Percentiles rank a stretch among this genome's conserved stretches.
phyloP scores from a whole-genome alignment of 2,888 invertebrate species.

The Scaeva pyrastri region DNA sequence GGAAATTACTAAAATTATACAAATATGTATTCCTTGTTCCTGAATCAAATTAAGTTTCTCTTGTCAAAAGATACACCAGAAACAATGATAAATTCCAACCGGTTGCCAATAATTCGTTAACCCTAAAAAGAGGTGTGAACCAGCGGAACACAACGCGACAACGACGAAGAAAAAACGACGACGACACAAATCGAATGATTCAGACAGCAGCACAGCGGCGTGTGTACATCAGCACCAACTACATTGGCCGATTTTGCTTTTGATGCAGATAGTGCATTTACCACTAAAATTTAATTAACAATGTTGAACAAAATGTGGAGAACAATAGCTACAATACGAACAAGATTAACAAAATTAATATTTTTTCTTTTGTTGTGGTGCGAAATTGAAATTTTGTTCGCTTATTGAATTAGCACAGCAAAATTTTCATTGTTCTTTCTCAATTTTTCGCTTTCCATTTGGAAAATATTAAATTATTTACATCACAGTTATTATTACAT shows the following conservation, averaged over 20 bases:
- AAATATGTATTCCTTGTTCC: not conserved
- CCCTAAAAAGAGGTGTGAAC: constrained; percentile 71
- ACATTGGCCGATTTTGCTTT: constrained; percentile 57
- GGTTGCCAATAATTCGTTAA: constrained; percentile 72
- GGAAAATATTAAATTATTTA: constrained; percentile 56
- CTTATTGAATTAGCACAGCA: constrained; percentile 46
- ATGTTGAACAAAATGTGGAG: constrained; percentile 42
- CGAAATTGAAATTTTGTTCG: constrained; percentile 36
- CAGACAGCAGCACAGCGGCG: constrained; percentile 37
- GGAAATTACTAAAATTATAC: not conserved
- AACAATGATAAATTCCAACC: constrained; percentile 56
- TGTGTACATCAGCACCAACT: constrained; percentile 49
- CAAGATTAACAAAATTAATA: constrained; percentile 46
- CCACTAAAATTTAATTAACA: constrained; percentile 58
- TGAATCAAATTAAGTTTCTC: not conserved
- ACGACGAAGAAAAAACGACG: constrained; percentile 9
- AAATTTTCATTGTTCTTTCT: constrained; percentile 33
- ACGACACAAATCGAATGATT: constrained; percentile 57
- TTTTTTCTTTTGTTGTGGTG: constrained; percentile 68
- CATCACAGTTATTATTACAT: constrained; percentile 45
- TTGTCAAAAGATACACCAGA: constrained; percentile 15
- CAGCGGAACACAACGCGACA: constrained; percentile 56
- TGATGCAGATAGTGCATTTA: constrained; percentile 43
- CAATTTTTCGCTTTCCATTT: constrained; percentile 42
- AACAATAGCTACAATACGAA: constrained; percentile 9